Percentiles rank a stretch among this genome's conserved stretches.
Evolutionary conservation across 2,888 invertebrate genomes (phyloP).

Genomic region (Nomada fabriciana): DNA sequence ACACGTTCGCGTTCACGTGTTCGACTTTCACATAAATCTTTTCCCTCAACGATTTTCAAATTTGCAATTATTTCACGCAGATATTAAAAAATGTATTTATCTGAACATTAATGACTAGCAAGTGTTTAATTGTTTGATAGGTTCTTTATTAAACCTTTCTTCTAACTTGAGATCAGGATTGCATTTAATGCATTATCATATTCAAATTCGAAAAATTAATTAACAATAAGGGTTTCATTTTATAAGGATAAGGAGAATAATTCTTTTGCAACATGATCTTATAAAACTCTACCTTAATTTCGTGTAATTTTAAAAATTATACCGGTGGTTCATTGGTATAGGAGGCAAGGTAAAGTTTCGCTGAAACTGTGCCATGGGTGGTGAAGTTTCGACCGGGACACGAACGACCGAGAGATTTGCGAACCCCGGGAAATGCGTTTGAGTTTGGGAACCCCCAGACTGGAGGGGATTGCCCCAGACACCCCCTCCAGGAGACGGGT

Average conservation of each 20-base stretch:
- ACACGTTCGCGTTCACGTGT: neutral
- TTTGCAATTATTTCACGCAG: no score
- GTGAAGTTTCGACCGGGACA: constrained; percentile 44
- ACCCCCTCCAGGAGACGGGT: constrained; percentile 82
- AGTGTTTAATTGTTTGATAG: no score
- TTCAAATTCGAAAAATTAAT: no score
- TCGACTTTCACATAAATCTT: no score
- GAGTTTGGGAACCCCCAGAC: constrained; percentile 81
- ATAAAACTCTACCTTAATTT: neutral
- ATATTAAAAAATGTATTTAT: no score
- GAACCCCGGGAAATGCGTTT: constrained; percentile 83
- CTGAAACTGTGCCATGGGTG: constrained; percentile 49
- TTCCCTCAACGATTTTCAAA: no score
- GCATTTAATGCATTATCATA: no score
- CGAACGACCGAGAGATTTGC: constrained; percentile 67
- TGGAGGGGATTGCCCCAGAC: constrained; percentile 84
- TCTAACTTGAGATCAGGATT: no score
- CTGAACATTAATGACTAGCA: no score
- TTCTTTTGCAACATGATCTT: neutral
- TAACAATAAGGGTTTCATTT: no score
- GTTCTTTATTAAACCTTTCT: no score
- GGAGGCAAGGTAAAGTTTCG: constrained; percentile 6
- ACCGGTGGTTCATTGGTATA: neutral
- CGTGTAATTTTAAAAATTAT: neutral
- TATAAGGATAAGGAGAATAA: no score